Evolutionary conservation across 2,113 vertebrate genomes (phyloP).

Genomic region (Osmerus mordax): DNA sequence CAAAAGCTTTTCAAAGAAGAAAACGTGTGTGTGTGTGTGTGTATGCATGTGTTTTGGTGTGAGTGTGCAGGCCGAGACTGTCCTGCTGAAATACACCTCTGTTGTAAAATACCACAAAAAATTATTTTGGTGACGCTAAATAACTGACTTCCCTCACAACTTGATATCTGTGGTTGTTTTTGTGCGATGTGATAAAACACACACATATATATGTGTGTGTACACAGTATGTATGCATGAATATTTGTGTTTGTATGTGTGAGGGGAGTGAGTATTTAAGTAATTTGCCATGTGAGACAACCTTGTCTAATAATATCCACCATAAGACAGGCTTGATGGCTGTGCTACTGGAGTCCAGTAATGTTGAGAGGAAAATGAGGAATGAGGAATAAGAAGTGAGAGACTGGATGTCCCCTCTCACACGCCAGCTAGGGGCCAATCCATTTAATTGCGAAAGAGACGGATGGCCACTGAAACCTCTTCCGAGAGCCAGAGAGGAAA

Average conservation of each 20-base stretch:
- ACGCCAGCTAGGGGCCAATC: conserved; percentile 49
- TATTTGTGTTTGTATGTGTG: background rate
- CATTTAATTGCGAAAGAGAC: conserved; percentile 76
- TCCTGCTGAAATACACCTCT: background rate
- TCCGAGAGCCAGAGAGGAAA: conserved; percentile 62
- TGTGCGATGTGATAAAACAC: background rate
- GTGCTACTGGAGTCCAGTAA: conserved; percentile 48
- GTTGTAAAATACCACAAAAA: background rate
- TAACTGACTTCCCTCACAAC: too few species aligned
- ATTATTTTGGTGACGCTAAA: background rate
- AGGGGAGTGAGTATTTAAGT: conserved; percentile 14
- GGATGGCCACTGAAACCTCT: conserved; percentile 71
- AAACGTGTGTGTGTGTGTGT: conserved; percentile 5
- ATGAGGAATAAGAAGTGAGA: conserved; percentile 83
- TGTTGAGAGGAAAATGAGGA: conserved; percentile 73
- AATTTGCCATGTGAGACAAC: conserved; percentile 56
- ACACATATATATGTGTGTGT: background rate
- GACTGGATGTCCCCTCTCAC: conserved; percentile 64
- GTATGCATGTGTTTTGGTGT: background rate
- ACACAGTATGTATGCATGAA: conserved; percentile 2
- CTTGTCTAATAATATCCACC: conserved; percentile 58
- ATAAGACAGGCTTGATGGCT: conserved; percentile 42
- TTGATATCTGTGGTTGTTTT: too few species aligned
- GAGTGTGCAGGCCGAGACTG: background rate
- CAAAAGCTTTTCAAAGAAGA: conserved; percentile 21